Base-by-base conservation (phyloP, 2,797 vertebrate species). In the Phrynocephalus guinanensis region DNA sequence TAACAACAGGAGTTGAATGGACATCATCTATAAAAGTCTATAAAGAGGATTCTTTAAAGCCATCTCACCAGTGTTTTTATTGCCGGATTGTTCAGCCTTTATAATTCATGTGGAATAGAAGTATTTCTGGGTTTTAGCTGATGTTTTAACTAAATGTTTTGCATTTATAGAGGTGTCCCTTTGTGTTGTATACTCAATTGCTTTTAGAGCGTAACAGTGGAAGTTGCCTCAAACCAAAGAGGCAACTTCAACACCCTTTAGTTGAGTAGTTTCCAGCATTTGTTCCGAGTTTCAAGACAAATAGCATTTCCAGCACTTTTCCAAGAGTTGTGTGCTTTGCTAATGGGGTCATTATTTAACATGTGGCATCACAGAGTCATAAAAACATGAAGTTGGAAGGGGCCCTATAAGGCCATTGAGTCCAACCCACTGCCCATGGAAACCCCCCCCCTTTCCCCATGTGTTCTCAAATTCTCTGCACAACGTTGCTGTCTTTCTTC, bases 131-230 rank as follows among this genome's bases (percentile, higher is more conserved):
- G 63, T 11, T 28, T 10, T 50, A 48, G 30, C 2, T 24, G n/a
- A 3, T 30, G 26, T 75, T 88, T 81, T 33, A 83, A 88, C 60
- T 80, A 80, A 88, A 84, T 67, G 50, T 84, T 80, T 88, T 79
- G 76, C 75, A 88, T 84, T 88, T 84, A 44, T 48, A 78, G 60
- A 50, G 20, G 22, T 56, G 22, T 48, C 18, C 16, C 33, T 24
- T 28, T 38, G 56, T 48, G 7, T 60, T 11, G 18, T 56, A 48
- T 9, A 24, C 22, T 33, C 63, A 33, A 33, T 10, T 24, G 18
- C 9, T 66, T 71, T 56, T 16, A 38, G 38, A 30, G 44, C 11
- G 33, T 48, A 18, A 9, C 38, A 68, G 0, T 20, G 18, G 70
- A 73, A 63, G 26, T 5, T 24, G 1, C 28, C 38, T 78, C n/a